These are phyloP conservation scores for Manis javanica DNA, from an alignment of 2,797 vertebrate genomes.

Conservation along the genomic window DNA sequence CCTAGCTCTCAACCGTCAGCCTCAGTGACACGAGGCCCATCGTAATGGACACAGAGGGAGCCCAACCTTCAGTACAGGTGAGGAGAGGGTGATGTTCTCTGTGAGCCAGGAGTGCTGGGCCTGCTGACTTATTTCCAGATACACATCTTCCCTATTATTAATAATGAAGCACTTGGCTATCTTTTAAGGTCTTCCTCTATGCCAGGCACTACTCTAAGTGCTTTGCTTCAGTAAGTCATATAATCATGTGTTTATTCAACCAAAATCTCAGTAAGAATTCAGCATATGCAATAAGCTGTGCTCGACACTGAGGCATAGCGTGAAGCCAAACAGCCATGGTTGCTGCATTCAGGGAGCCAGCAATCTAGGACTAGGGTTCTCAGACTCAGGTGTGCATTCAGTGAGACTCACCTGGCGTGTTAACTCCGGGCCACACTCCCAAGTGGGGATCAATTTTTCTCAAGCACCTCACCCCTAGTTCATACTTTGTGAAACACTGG, in stretches of 20 bases:
- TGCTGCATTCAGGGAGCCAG: neutral
- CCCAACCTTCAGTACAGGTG: neutral
- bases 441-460: neutral
- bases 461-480: neutral
- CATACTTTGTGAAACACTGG: neutral
- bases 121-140: neutral
- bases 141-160: neutral
- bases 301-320: neutral
- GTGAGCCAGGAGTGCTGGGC: neutral
- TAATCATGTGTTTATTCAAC: neutral
- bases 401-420: neutral
- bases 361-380: neutral
- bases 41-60: neutral
- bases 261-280: neutral
- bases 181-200: neutral
- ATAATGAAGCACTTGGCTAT: neutral
- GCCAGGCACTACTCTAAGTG: neutral
- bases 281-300: neutral
- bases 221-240: neutral
- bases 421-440: neutral
- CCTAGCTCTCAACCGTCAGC: neutral
- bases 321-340: neutral
- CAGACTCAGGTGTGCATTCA: neutral
- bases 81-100: neutral
- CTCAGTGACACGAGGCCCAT: neutral